Percentiles rank a stretch among this genome's conserved stretches.
Conservation (phyloP, 2,797 vertebrate species). For the Emydoidea blandingii region DNA sequence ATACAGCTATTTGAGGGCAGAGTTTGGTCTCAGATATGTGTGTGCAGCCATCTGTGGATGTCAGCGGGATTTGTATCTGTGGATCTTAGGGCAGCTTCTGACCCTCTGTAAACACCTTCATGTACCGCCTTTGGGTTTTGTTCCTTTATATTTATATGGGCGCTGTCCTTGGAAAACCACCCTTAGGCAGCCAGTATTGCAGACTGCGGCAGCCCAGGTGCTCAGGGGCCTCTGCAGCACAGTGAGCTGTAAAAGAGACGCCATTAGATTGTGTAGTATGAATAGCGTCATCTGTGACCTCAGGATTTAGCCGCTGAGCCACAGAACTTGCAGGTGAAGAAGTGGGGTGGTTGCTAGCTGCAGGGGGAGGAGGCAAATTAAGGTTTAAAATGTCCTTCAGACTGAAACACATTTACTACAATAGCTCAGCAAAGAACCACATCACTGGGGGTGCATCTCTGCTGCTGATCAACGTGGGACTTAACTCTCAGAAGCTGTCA, state of each 20-base stretch:
- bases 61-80: background rate
- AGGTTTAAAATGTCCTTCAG: background rate
- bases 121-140: background rate
- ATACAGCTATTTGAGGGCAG: background rate
- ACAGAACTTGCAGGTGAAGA: background rate
- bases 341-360: background rate
- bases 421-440: background rate
- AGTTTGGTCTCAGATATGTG: background rate
- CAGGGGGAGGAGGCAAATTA: background rate
- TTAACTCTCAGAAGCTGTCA: background rate
- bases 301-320: background rate
- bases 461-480: background rate
- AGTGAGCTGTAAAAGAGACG: background rate
- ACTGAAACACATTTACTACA: background rate
- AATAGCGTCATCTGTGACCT: background rate
- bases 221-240: too few relatives aligned
- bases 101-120: background rate
- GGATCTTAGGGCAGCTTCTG: background rate
- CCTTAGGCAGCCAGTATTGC: background rate
- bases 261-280: background rate
- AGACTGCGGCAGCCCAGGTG: background rate
- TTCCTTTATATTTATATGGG: background rate
- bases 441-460: too few relatives aligned
- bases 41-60: background rate
- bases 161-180: background rate